Evolutionary conservation across 2,888 invertebrate species (phyloP).

Genomic region (Allophyes oxyacanthae): DNA sequence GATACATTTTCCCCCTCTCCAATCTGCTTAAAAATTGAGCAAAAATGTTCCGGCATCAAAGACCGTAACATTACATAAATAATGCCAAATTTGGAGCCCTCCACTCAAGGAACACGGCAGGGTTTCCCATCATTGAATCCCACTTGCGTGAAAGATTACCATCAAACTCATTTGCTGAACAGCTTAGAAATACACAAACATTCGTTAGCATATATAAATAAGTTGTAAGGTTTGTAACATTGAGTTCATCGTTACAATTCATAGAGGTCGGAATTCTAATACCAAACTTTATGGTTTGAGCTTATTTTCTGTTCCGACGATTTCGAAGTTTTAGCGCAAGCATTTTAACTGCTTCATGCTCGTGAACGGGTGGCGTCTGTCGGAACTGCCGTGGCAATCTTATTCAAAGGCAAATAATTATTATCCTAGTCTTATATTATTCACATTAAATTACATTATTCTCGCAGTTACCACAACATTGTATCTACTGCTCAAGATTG

Average conservation of each 20-base stretch:
- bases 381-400: no score
- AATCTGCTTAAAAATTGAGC: background rate
- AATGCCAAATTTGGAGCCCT: slow-evolving; percentile 7
- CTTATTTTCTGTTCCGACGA: background rate
- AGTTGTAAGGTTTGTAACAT: no score
- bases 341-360: slow-evolving; percentile 17
- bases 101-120: background rate
- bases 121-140: slow-evolving; percentile 9
- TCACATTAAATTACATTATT: no score
- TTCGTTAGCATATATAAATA: slow-evolving; percentile 2
- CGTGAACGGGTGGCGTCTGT: no score
- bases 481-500: no score
- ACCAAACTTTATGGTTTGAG: background rate
- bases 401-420: no score
- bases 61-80: slow-evolving; percentile 23
- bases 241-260: background rate
- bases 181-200: slow-evolving; percentile 2
- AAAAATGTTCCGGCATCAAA: slow-evolving; percentile 6
- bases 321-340: slow-evolving; percentile 11
- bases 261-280: background rate
- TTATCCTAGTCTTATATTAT: no score
- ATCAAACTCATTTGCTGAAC: slow-evolving; percentile 6
- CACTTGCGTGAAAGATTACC: slow-evolving; percentile 30
- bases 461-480: no score
- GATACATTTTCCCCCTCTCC: background rate